Conservation (phyloP, 2,888 invertebrate species). For the Antheraea assamensis region DNA sequence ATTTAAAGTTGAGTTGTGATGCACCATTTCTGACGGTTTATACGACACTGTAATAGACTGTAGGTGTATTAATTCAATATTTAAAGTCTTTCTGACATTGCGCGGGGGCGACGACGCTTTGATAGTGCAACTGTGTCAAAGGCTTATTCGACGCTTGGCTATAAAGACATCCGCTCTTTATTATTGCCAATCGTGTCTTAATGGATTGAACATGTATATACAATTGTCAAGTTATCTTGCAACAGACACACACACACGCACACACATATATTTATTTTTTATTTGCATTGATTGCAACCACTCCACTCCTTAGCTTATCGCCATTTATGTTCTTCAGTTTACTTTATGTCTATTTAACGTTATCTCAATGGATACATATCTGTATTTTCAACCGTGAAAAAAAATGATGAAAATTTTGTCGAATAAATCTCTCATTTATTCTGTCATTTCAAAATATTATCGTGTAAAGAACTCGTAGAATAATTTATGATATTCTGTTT, state of each 20-base stretch:
- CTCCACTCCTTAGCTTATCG: not conserved
- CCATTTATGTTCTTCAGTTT: not conserved
- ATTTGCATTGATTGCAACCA: not conserved
- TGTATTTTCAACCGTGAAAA: no score
- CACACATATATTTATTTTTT: not conserved
- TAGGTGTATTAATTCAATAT: conserved; percentile 71
- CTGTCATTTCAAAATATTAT: not conserved
- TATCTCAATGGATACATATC: not conserved
- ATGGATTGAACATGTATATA: conserved; percentile 28
- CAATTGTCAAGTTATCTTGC: not conserved
- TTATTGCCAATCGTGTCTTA: conserved; percentile 42
- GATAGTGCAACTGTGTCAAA: conserved; percentile 68
- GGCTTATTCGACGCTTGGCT: conserved; percentile 45
- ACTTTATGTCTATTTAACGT: not conserved
- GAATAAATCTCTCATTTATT: not conserved
- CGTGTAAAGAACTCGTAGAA: not conserved
- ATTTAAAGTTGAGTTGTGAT: conserved; percentile 36
- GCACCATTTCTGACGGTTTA: conserved; percentile 39
- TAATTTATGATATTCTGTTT: no score
- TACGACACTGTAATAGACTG: conserved; percentile 56
- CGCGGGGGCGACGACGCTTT: conserved; percentile 59
- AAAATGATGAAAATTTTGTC: not conserved
- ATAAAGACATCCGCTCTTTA: conserved; percentile 57
- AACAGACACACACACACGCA: not conserved
- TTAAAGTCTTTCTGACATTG: conserved; percentile 57